phyloP scores from a whole-genome alignment of 2,888 invertebrate genomes.

The Craniophora ligustri region DNA sequence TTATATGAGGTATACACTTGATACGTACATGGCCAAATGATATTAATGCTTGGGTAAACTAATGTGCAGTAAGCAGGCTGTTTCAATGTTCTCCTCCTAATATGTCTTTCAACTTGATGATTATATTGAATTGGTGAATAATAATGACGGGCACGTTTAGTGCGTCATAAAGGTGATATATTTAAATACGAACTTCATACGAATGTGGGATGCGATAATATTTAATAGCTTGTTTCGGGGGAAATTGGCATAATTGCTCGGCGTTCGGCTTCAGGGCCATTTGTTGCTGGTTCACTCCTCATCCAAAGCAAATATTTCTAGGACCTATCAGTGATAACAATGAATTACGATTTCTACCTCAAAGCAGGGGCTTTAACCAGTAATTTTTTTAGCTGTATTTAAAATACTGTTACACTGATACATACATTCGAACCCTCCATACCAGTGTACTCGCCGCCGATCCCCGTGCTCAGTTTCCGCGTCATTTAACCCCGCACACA shows the following conservation, averaged over 20 bases:
- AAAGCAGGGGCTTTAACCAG: no score
- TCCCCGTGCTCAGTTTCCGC: conserved; percentile 73
- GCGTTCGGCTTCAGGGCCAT: no score
- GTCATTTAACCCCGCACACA: conserved; percentile 74
- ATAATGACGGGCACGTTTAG: conserved; percentile 8
- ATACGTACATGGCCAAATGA: conserved; percentile 47
- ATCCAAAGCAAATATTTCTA: no score
- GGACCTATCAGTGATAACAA: no score
- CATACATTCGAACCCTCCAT: background rate
- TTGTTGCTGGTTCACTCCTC: no score
- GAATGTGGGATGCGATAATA: background rate
- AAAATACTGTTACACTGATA: background rate
- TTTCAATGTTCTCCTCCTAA: conserved; percentile 43
- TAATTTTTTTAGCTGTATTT: no score
- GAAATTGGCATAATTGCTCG: no score
- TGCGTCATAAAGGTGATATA: conserved; percentile 24
- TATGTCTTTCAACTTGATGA: conserved; percentile 30
- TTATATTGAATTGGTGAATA: conserved; percentile 40
- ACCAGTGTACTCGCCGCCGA: conserved; percentile 38
- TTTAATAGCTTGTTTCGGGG: background rate
- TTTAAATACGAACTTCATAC: conserved; percentile 9
- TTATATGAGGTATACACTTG: conserved; percentile 46
- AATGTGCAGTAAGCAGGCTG: conserved; percentile 36
- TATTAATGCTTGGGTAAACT: conserved; percentile 49
- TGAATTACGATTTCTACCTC: no score